phyloP scores from a whole-genome alignment of 2,888 invertebrate genomes.

The Hipparchia sbordonii region DNA sequence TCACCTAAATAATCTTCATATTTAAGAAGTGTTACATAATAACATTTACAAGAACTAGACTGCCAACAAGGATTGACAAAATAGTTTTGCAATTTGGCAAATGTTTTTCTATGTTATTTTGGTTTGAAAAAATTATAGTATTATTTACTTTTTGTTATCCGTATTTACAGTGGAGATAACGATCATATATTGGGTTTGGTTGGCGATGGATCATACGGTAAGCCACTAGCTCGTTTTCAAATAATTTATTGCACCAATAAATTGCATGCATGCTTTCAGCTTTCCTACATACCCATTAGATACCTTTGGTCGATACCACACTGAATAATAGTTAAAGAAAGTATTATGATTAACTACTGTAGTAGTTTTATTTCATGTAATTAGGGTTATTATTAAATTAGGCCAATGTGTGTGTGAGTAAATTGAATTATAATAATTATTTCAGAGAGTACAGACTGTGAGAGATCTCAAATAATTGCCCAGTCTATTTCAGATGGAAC shows the following conservation, averaged over 20 bases:
- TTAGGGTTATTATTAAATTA: constrained; percentile 42
- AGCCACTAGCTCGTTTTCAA: constrained; percentile 42
- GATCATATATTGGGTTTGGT: constrained; percentile 72
- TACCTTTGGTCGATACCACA: constrained; percentile 45
- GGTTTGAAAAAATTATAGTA: constrained; percentile 45
- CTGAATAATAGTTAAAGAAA: background rate
- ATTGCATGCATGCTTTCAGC: background rate
- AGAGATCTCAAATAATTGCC: constrained; percentile 80
- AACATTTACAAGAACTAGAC: constrained; percentile 46
- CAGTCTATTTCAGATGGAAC: constrained; percentile 82
- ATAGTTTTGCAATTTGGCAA: constrained; percentile 71
- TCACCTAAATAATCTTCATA: constrained; percentile 39
- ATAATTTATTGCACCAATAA: constrained; percentile 44
- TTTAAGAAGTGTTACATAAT: constrained; percentile 66
- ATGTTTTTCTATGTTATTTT: constrained; percentile 45
- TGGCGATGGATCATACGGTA: constrained; percentile 72
- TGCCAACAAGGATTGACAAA: constrained; percentile 71
- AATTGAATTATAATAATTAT: constrained; percentile 46
- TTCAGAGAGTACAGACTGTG: constrained; percentile 67
- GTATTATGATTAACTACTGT: background rate
- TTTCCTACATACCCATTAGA: background rate
- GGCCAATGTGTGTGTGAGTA: constrained; percentile 31
- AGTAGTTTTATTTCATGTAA: constrained; percentile 23
- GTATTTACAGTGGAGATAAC: constrained; percentile 73
- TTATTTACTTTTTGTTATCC: constrained; percentile 27